phyloP scores from a whole-genome alignment of 1,140 invertebrate species.

The Calliphora vicina region DNA sequence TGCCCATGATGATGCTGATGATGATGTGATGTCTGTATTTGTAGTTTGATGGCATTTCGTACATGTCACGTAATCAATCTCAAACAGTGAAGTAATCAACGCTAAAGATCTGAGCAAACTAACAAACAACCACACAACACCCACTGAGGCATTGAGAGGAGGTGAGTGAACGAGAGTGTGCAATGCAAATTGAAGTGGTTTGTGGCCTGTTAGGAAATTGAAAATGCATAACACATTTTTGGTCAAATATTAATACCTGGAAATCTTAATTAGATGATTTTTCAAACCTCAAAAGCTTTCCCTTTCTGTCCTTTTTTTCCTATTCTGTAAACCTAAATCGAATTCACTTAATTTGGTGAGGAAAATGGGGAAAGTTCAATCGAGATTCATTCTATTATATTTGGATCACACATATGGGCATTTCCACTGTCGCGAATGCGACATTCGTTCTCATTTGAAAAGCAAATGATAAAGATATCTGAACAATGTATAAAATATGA shows the following conservation, averaged over 20 bases:
- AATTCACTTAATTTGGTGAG: too few relatives aligned
- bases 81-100: constrained; percentile 7
- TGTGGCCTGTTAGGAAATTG: background rate
- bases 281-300: background rate
- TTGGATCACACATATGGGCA: too few relatives aligned
- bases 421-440: too few relatives aligned
- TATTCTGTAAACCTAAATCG: too few relatives aligned
- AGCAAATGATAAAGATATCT: too few relatives aligned
- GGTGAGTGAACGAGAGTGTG: background rate
- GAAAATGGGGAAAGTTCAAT: too few relatives aligned
- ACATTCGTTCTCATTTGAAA: too few relatives aligned
- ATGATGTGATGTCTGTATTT: background rate
- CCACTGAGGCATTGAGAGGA: background rate
- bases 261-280: too few relatives aligned
- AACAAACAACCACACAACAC: background rate
- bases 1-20: background rate
- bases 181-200: background rate
- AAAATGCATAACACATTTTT: background rate
- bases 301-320: too few relatives aligned
- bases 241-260: background rate
- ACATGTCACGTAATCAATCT: constrained; percentile 27
- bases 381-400: too few relatives aligned
- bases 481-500: too few relatives aligned
- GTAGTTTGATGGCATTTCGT: constrained; percentile 26
- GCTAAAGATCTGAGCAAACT: background rate